phyloP scores from a whole-genome alignment of 2,113 vertebrate genomes.

The Chionis minor region DNA sequence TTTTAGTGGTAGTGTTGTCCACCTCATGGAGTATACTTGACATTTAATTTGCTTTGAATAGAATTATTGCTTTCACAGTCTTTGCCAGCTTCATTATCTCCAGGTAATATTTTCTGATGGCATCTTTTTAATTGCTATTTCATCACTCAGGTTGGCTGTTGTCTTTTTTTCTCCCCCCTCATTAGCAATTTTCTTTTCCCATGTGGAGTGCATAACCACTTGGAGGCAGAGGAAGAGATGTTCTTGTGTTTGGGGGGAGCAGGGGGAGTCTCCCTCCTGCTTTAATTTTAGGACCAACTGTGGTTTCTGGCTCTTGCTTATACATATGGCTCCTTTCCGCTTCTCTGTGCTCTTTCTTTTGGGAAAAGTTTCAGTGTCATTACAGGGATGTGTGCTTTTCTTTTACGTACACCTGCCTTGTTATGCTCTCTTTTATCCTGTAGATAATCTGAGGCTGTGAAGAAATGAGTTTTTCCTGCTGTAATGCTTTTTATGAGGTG shows the following conservation, averaged over 20 bases:
- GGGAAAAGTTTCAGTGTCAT: not conserved
- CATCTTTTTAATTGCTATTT: constrained; percentile 56
- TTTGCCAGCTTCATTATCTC: constrained; percentile 5
- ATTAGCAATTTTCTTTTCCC: not conserved
- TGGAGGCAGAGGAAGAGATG: not conserved
- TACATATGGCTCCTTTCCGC: not conserved
- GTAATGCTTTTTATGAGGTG: not conserved
- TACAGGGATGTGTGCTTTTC: not conserved
- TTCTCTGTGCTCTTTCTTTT: not conserved
- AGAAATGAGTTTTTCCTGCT: not conserved
- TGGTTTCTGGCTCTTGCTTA: not conserved
- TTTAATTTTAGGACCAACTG: not conserved
- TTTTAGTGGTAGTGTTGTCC: not conserved
- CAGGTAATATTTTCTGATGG: constrained; percentile 21
- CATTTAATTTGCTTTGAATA: constrained; percentile 31
- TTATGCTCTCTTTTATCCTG: not conserved
- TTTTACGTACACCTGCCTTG: not conserved
- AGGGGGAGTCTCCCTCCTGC: not conserved
- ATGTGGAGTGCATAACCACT: not conserved
- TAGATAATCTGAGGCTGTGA: not conserved
- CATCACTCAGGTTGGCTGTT: not conserved
- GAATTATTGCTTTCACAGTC: not conserved
- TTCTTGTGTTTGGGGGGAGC: not conserved
- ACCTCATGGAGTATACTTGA: not conserved
- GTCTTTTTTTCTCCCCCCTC: not conserved